Evolutionary conservation across 2,888 invertebrate species (phyloP).

Genomic region (Bellardia pandia): DNA sequence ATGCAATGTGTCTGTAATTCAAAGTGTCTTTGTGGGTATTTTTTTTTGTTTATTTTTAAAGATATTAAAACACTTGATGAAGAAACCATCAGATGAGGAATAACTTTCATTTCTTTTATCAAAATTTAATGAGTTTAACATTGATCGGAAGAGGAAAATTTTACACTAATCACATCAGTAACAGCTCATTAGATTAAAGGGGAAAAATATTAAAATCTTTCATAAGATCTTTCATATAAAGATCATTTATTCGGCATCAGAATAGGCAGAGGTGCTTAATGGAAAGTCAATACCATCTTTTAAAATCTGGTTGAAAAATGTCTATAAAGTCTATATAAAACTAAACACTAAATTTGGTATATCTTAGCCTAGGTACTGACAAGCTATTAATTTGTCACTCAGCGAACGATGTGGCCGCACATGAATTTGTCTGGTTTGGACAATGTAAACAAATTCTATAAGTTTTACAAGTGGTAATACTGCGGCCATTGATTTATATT

Average conservation of each 20-base stretch:
- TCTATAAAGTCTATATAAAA: too few relatives aligned
- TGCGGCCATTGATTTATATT: too few relatives aligned
- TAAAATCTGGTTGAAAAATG: too few relatives aligned
- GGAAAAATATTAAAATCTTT: conserved; percentile 9
- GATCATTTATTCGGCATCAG: not conserved
- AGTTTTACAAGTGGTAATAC: too few relatives aligned
- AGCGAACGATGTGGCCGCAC: too few relatives aligned
- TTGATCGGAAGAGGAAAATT: conserved; percentile 34
- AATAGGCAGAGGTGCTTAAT: conserved; percentile 24
- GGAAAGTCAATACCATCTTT: not conserved
- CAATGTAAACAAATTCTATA: too few relatives aligned
- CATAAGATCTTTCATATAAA: conserved; percentile 25
- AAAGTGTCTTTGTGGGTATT: not conserved
- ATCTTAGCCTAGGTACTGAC: too few relatives aligned
- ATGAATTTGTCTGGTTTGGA: too few relatives aligned
- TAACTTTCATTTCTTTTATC: conserved; percentile 41
- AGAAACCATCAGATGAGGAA: conserved; percentile 10
- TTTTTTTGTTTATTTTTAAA: not conserved
- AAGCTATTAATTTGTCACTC: too few relatives aligned
- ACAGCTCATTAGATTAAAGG: conserved; percentile 73
- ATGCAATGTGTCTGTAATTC: conserved; percentile 2
- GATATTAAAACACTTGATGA: conserved; percentile 61
- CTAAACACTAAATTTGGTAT: too few relatives aligned
- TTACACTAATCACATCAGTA: conserved; percentile 74
- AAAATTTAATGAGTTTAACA: conserved; percentile 68